These are phyloP conservation scores for Meiosimyza decipiens DNA, from an alignment of 2,888 invertebrate species.

Conservation along the genomic window DNA sequence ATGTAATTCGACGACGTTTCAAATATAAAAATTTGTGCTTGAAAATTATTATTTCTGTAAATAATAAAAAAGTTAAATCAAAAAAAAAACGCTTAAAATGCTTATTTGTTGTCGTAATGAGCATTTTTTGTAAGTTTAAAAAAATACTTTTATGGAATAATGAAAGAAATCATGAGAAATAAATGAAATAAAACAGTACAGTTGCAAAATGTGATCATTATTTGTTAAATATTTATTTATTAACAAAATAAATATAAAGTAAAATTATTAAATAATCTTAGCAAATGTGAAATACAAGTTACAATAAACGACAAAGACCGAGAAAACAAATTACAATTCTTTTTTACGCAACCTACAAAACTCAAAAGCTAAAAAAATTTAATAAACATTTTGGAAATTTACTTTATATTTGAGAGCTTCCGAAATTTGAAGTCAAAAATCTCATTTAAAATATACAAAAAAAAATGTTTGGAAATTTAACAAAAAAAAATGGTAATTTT, in stretches of 20 bases:
- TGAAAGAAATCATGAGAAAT: slow-evolving; percentile 37
- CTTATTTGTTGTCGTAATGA: too few species aligned
- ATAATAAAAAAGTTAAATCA: slow-evolving; percentile 38
- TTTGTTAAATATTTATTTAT: slow-evolving; percentile 45
- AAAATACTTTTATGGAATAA: slow-evolving; percentile 11
- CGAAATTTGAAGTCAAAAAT: not conserved
- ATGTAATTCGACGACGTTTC: not conserved
- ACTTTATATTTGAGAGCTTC: not conserved
- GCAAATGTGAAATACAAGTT: too few species aligned
- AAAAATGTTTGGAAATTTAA: too few species aligned
- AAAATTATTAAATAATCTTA: slow-evolving; percentile 8
- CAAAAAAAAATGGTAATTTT: not conserved
- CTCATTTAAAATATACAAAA: not conserved
- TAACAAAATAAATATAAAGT: slow-evolving; percentile 47
- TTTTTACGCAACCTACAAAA: too few species aligned
- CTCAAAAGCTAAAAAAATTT: slow-evolving; percentile 15
- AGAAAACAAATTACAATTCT: slow-evolving; percentile 34
- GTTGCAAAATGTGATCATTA: slow-evolving; percentile 27
- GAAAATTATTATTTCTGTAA: not conserved
- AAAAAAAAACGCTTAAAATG: slow-evolving; percentile 38
- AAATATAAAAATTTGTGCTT: slow-evolving; percentile 43
- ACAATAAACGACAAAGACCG: slow-evolving; percentile 32
- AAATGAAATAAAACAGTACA: slow-evolving; percentile 28
- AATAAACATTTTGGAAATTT: not conserved
- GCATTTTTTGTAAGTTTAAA: slow-evolving; percentile 55